Evolutionary conservation across 64 coral and sea anemone species (phyloP).

Genomic region (Catalaphyllia jardinei): DNA sequence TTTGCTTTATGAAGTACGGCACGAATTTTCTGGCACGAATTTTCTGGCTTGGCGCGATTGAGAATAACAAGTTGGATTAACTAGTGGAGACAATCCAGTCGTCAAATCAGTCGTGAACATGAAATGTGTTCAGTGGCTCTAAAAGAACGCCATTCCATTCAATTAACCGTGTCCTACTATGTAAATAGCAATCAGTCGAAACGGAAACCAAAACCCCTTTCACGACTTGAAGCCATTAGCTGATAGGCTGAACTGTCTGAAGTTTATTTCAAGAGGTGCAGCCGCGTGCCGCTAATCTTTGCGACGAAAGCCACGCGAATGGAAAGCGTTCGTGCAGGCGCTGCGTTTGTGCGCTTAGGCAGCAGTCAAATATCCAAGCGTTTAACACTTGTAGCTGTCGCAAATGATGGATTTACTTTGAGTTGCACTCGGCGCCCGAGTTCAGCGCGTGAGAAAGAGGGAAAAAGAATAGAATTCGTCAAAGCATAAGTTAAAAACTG

Average conservation of each 20-base stretch:
- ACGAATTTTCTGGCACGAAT: neutral
- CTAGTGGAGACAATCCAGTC: neutral
- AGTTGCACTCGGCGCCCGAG: neutral
- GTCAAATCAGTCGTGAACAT: neutral
- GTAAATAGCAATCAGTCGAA: constrained; percentile 16
- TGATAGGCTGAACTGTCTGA: neutral
- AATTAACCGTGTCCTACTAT: constrained; percentile 5
- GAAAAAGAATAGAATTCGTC: neutral
- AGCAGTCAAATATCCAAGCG: constrained; percentile 24
- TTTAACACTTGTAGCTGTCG: constrained; percentile 26
- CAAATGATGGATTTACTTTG: neutral
- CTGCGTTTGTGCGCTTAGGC: neutral
- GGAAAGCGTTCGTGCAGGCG: constrained; percentile 11
- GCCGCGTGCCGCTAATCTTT: neutral
- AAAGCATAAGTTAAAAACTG: neutral
- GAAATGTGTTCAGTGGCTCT: neutral
- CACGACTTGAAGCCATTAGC: neutral
- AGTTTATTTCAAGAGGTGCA: neutral
- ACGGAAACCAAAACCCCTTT: neutral
- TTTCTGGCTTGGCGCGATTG: neutral
- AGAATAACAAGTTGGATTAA: neutral
- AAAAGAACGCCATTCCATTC: constrained; percentile 6
- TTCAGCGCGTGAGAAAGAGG: neutral
- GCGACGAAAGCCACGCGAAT: constrained; percentile 29
- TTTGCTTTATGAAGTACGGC: neutral